A percentile compares a stretch with the other conserved stretches of the same genome.
These are phyloP conservation scores for Orchestes rusci DNA, from an alignment of 2,888 invertebrate genomes.

Conservation along the genomic window DNA sequence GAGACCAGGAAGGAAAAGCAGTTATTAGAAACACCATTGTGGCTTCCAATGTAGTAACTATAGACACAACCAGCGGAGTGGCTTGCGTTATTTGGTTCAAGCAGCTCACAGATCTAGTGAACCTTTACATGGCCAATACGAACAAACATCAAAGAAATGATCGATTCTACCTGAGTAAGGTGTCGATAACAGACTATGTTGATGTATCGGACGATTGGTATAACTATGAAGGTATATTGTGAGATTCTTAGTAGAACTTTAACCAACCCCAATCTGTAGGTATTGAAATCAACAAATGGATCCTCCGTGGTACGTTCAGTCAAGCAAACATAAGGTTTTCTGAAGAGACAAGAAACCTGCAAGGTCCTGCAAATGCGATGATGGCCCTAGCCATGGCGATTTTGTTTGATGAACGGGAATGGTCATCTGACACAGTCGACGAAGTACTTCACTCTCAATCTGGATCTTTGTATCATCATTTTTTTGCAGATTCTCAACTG, in stretches of 20 bases:
- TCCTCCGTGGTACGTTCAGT: conserved; percentile 39
- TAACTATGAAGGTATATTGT: conserved; percentile 38
- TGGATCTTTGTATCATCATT: neutral
- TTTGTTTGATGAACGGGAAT: conserved; percentile 37
- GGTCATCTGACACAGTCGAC: conserved; percentile 41
- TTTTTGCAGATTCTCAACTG: conserved; percentile 36
- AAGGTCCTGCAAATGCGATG: conserved; percentile 44
- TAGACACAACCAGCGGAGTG: conserved; percentile 33
- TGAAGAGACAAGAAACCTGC: conserved; percentile 40
- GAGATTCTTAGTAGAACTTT: neutral
- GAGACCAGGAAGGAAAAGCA: conserved; percentile 37
- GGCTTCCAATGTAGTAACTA: conserved; percentile 28
- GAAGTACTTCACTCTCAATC: conserved; percentile 28
- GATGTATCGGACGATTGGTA: conserved; percentile 37
- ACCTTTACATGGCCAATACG: conserved; percentile 41
- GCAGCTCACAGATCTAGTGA: conserved; percentile 37
- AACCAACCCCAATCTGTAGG: conserved; percentile 18
- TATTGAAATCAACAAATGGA: conserved; percentile 34
- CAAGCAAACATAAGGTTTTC: conserved; percentile 38
- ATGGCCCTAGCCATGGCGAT: conserved; percentile 39
- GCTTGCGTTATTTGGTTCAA: conserved; percentile 43
- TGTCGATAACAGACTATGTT: conserved; percentile 37
- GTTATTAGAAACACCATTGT: conserved; percentile 12
- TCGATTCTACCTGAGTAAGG: conserved; percentile 36
- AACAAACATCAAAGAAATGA: conserved; percentile 25